Evolutionary conservation across 2,113 vertebrate species (phyloP).

Genomic region (Saccopteryx leptura): DNA sequence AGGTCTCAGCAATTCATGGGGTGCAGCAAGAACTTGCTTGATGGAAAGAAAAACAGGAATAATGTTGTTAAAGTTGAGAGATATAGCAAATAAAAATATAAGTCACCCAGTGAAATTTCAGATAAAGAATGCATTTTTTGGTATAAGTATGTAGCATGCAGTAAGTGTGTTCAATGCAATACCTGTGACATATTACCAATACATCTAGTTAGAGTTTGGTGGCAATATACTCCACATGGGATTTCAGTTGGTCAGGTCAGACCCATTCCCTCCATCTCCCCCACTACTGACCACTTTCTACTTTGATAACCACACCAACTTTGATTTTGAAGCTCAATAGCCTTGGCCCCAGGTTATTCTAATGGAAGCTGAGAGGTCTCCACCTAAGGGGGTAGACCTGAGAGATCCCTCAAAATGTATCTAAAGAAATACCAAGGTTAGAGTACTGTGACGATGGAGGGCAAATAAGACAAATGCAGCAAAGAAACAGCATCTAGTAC

Average conservation of each 20-base stretch:
- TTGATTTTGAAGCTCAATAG: not conserved
- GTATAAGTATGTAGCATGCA: not conserved
- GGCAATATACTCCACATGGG: not conserved
- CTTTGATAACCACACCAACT: not conserved
- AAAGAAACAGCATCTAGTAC: not conserved
- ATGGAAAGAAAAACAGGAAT: not conserved
- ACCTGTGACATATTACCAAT: not conserved
- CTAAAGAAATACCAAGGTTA: too few relatives aligned
- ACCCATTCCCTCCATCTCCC: accelerated
- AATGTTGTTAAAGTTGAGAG: not conserved
- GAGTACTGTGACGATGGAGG: not conserved
- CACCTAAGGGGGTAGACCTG: not conserved
- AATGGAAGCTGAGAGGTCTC: not conserved
- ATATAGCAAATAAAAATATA: not conserved
- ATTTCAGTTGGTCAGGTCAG: not conserved
- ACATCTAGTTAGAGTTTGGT: not conserved
- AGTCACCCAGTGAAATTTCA: not conserved
- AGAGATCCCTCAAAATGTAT: not conserved
- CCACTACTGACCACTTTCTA: not conserved
- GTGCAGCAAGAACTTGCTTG: not conserved
- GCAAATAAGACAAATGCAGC: not conserved
- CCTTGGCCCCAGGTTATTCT: not conserved
- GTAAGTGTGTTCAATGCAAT: not conserved
- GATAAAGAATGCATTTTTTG: not conserved
- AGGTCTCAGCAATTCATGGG: not conserved